Base-by-base conservation (phyloP, 2,888 invertebrate species). In the Caenorhabditis sinica region DNA sequence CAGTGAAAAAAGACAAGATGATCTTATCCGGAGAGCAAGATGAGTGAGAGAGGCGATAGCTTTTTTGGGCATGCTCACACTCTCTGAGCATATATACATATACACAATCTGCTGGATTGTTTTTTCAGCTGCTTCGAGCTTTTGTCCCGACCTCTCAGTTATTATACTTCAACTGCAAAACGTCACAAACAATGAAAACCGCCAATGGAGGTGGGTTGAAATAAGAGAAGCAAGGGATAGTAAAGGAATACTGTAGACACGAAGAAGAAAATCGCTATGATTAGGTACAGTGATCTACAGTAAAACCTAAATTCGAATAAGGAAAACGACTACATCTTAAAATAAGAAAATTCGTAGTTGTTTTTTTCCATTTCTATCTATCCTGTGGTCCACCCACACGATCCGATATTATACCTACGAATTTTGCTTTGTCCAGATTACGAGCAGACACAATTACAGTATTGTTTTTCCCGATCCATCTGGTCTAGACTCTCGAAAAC, bases 61-160 rank as follows among this genome's bases (percentile, higher is more conserved):
- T 8, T 36, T 23, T 25, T 43, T 36, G 33, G 30, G 60, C 60
- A n/a, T 17, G 20, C 51, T 20, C 56, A 56, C 53, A 23, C 56
- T 25, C 53, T 49, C 30, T 25, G 60, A 49, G 56, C 58, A 76
- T 60, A 68, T 65, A 66, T 28, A 73, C n/a, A 72, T 45, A 15
- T 25, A 73, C 49, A 73, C 49, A 61, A 61, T 61, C 73, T 51
- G 74, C 51, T 75, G 66, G 66, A 75, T 75, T 65, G 66, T 75
- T 65, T 75, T 75, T 75, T 66, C 75, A 75, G 66, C 75, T 75
- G 75, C 75, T 58, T 33, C 60, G n/a, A 23, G 66, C 75, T 58
- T 45, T 43, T 43, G 58, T 43, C 17, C 1, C 17, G 17, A 49
- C 51, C 13, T 28, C n/a, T 28, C 45, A 43, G 20, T 45, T 43